Evolutionary conservation across 2,888 invertebrate species (phyloP), one percentile per base, ranked within the genome.

Genomic region (Glyphotaelius pellucidus): DNA sequence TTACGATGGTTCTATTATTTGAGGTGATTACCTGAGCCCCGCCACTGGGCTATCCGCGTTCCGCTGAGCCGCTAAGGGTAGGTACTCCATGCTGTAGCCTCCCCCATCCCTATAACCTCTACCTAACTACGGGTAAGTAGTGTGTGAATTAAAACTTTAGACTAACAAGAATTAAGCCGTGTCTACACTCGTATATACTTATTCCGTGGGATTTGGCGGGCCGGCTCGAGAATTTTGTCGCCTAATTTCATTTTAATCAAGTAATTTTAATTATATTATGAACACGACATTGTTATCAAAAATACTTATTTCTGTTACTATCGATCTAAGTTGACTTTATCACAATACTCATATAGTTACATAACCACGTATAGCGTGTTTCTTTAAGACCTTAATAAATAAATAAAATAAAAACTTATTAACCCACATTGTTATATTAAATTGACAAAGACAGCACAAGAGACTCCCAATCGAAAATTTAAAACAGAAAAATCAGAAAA

Each of bases 101-200:
- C 19, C 25, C n/a, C 67, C 67, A 25, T 25, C 67, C 67, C 67
- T 67, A 67, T 2, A 67, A 35, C 92, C 80, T 47, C 90, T 92
- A 84, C 92, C 91, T 92, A 93, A 95, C 95, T 95, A 95, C 94
- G 93, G 95, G 95, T 95, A 96, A 96, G 95, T 95, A 96, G 95
- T 94, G 95, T 94, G 95, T 95, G 96, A 96, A 96, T 96, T 96
- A 96, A 97, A 97, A 97, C 96, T 96, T 96, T 96, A 95, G 95
- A 96, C 96, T 96, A 96, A 96, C 96, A 96, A 95, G 96, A 95
- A 95, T 96, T 96, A 96, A 96, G 95, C 95, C 94, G 95, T 95
- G 95, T 93, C 93, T 93, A 92, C 92, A 92, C 90, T 95, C 94
- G 95, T 95, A 95, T 81, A 35, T 91, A 87, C 87, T 83, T 79